Base-by-base conservation (phyloP, 2,113 vertebrate species). In the Grammomys surdaster region DNA sequence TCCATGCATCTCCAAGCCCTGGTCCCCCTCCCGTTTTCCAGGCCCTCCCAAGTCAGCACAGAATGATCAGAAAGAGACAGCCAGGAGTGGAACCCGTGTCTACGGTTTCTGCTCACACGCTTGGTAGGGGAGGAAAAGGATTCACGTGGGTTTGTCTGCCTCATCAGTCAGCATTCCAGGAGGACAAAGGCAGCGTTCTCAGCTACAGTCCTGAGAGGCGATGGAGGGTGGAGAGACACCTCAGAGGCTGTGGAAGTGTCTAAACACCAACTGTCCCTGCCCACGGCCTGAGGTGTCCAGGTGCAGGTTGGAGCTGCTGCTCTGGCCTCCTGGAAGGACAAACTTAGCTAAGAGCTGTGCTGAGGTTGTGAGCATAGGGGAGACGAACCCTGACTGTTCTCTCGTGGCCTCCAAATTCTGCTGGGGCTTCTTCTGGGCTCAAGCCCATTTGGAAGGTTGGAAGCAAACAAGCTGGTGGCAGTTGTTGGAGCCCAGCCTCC, bases 331-430 rank as follows among this genome's bases (percentile, higher is more conserved):
- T 1, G 3, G 63, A 43, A 33, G 33, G 73, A n/a, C 73, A 31
- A 16, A 76, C 0, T 5, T 3, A 8, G 63, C 17, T 43, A 43
- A 13, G 86, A 56, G 10, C 40, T 0, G 0, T 2, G 20, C 36
- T 56, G 48, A 33, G 12, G 22, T 36, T 31, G 48, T 60, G 14
- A 24, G 28, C 48, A 12, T 7, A 2, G 16, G 69, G 10, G 22
- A 22, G 20, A n/a, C 9, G 12, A 12, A 70, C 46, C 51, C 20
- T 77, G 20, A n/a, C 65, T 33, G 4, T 17, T 85, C 60, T 82
- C 51, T 90, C 22, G 5, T 7, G 6, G 33, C 67, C 56, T 76
- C 63, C 48, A 4, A 1, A 8, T 16, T 24, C 22, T 19, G 17
- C 1, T 24, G 48, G 43, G 60, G n/a, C n/a, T 46, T 81, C n/a